Percentiles rank a stretch among this genome's conserved stretches.
These are phyloP conservation scores for Bos indicus DNA, from an alignment of 2,113 vertebrate species.

Conservation along the genomic window DNA sequence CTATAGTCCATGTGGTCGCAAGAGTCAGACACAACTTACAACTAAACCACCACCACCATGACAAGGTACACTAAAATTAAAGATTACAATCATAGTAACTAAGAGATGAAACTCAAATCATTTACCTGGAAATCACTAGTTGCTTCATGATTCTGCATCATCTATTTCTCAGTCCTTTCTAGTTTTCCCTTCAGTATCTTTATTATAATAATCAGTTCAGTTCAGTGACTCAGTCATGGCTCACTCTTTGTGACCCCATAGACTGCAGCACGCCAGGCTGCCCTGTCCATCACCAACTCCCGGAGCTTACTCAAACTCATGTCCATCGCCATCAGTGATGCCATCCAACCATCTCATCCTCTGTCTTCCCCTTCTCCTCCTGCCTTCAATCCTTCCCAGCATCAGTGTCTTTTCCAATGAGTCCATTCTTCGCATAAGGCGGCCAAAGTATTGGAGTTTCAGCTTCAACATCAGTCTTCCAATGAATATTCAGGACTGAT, in stretches of 20 bases:
- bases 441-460: background rate
- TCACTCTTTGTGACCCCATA: background rate
- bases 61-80: background rate
- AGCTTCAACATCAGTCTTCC: background rate
- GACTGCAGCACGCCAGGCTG: background rate
- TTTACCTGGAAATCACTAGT: background rate
- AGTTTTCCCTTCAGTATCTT: background rate
- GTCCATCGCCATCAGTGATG: background rate
- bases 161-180: background rate
- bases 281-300: background rate
- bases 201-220: background rate
- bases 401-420: background rate
- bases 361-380: background rate
- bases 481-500: background rate
- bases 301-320: background rate
- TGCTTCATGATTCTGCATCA: background rate
- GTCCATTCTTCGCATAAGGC: accelerated
- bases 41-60: background rate
- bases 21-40: background rate
- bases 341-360: background rate
- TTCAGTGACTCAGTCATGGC: background rate
- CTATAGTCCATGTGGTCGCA: background rate
- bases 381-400: background rate
- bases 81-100: background rate
- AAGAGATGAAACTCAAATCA: background rate